Evolutionary conservation across 2,113 vertebrate species (phyloP).

Genomic region (Bothrops jararaca): DNA sequence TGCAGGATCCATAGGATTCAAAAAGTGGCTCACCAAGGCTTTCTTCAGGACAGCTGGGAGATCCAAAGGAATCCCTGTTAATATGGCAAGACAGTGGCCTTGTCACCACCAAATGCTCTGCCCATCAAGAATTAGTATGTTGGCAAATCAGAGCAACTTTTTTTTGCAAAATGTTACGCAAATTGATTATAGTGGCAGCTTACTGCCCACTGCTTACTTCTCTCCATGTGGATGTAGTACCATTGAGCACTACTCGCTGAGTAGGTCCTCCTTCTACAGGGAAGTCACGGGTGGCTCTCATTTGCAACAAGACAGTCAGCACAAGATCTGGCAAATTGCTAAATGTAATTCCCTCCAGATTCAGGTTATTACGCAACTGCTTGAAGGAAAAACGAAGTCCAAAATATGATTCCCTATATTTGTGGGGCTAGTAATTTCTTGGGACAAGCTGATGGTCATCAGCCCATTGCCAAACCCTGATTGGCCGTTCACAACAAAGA

Average conservation of each 20-base stretch:
- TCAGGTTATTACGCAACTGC: neutral
- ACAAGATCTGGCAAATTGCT: neutral
- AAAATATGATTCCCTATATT: neutral
- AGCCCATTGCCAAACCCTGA: neutral
- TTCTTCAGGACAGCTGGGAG: neutral
- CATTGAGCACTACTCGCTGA: too few species aligned
- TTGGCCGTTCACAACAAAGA: neutral
- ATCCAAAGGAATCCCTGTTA: neutral
- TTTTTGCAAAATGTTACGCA: neutral
- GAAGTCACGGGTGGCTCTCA: neutral
- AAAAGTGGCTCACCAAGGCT: neutral
- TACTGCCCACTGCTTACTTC: too few species aligned
- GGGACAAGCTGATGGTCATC: neutral
- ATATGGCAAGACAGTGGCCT: neutral
- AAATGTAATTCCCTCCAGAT: neutral
- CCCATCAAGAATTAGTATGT: neutral
- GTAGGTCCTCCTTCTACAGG: neutral
- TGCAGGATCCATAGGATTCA: neutral
- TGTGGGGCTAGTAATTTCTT: neutral
- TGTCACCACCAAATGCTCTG: neutral
- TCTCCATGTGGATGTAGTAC: too few species aligned
- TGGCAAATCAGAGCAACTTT: neutral
- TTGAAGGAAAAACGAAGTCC: neutral
- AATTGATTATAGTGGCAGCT: neutral
- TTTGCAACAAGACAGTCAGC: neutral